Base-by-base conservation (phyloP, 2,797 vertebrate genomes). In the Distichodus sexfasciatus region DNA sequence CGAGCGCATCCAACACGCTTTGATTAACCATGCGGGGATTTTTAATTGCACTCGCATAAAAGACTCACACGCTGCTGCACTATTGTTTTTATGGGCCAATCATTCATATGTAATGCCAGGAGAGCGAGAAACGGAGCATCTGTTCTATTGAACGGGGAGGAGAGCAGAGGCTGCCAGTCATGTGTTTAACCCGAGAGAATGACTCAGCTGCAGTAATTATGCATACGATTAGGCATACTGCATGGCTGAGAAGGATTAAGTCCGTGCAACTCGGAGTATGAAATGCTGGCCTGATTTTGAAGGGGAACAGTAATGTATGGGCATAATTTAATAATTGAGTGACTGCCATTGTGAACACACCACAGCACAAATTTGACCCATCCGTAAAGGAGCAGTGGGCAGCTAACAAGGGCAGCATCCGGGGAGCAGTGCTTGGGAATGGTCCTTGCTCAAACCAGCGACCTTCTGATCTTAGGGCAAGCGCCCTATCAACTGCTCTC, bases 21-120 rank as follows among this genome's bases (percentile, higher is more conserved):
- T 89, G 88, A 91, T 91, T 88, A 91, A 88, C 79, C 86, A 82
- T 83, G 50, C 47, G 79, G 83, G 89, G 78, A 78, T 83, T 84
- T 86, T 82, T 81, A 87, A 89, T 87, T 78, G 89, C 76, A 77
- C 66, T 40, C 54, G 74, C 78, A 85, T 87, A 83, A 87, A 86
- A 90, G 80, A 59, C 71, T 76, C 55, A 73, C 62, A 77, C 76
- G 66, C 71, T 80, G 65, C 67, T 36, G 29, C 36, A 63, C 50
- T 73, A 63, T 50, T 76, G 79, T 77, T 79, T 81, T 76, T 80
- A 62, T 69, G 79, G 63, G 80, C 65, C 78, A 76, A 72, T 81
- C 79, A 86, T 87, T 88, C 77, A 87, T 85, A 80, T 85, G 77
- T 83, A 86, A 87, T 84, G 73, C 21, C 66, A 28, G 41, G 65